Evolutionary conservation across 2,888 invertebrate species (phyloP).

Genomic region (Omphaloscelis lunosa): DNA sequence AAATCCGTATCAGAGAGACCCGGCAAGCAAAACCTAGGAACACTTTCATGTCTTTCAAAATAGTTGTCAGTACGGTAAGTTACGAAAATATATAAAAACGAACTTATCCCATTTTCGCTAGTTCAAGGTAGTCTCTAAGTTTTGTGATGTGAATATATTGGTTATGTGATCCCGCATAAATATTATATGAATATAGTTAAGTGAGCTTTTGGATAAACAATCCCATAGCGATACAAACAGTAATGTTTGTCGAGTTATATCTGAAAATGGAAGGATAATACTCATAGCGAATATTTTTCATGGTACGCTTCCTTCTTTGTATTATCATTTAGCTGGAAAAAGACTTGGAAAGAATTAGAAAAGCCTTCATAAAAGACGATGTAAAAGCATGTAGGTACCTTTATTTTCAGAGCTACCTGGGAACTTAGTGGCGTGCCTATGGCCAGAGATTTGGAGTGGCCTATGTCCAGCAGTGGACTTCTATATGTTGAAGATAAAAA

Average conservation of each 20-base stretch:
- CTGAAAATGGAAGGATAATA: constrained; percentile 30
- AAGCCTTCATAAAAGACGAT: neutral
- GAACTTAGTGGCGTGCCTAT: neutral
- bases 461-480: neutral
- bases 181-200: constrained; percentile 33
- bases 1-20: neutral
- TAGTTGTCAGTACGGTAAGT: neutral
- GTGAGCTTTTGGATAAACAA: constrained; percentile 43
- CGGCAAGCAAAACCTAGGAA: neutral
- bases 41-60: neutral
- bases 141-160: constrained; percentile 33
- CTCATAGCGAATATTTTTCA: no score
- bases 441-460: neutral
- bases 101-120: constrained; percentile 26
- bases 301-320: neutral
- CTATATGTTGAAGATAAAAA: neutral
- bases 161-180: constrained; percentile 44
- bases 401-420: neutral
- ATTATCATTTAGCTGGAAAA: neutral
- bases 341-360: neutral
- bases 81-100: constrained; percentile 9
- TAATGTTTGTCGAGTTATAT: constrained; percentile 16
- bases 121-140: constrained; percentile 6
- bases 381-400: neutral
- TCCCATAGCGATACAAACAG: constrained; percentile 21